Conservation (phyloP, 2,797 vertebrate genomes). For the Acipenser oxyrinchus region DNA sequence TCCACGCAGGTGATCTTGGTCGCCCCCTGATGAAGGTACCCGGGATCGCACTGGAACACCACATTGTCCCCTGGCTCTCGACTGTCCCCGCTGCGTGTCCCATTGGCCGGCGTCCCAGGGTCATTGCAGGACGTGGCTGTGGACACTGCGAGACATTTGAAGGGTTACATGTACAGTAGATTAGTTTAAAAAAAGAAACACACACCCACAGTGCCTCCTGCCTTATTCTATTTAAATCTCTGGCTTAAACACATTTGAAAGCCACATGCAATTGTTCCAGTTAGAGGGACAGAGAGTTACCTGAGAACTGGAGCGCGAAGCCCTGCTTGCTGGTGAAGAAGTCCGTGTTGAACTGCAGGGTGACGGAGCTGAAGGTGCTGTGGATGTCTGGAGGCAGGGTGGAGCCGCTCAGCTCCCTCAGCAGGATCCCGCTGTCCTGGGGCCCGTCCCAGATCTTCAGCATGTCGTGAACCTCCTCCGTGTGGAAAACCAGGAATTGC, state of each 20-base stretch:
- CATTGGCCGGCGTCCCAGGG: slow-evolving; percentile 88
- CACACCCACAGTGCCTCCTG: slow-evolving; percentile 5
- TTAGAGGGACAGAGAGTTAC: slow-evolving; percentile 43
- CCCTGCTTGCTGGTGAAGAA: slow-evolving; percentile 99
- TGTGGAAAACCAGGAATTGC: slow-evolving; percentile 94
- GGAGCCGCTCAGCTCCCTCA: slow-evolving; percentile 83
- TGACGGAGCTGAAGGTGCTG: slow-evolving; percentile 88
- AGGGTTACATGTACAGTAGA: too few relatives aligned
- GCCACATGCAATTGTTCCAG: neutral
- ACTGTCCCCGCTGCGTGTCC: slow-evolving; percentile 86
- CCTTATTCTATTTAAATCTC: neutral
- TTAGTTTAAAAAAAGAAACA: slow-evolving; percentile 2
- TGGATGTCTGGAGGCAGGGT: slow-evolving; percentile 74
- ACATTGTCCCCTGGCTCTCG: slow-evolving; percentile 84
- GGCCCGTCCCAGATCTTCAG: slow-evolving; percentile 93
- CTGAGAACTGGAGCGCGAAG: slow-evolving; percentile 90
- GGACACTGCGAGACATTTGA: slow-evolving; percentile 59
- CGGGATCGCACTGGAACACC: slow-evolving; percentile 88
- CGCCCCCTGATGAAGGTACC: slow-evolving; percentile 83
- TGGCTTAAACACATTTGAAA: too few relatives aligned
- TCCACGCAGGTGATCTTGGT: slow-evolving; percentile 86
- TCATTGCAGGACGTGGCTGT: slow-evolving; percentile 95
- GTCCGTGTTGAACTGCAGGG: slow-evolving; percentile 93
- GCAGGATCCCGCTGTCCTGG: slow-evolving; percentile 84
- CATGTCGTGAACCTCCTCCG: slow-evolving; percentile 89